Base-by-base conservation (phyloP, 2,888 invertebrate species). In the Cryptocheilus praepositus region DNA sequence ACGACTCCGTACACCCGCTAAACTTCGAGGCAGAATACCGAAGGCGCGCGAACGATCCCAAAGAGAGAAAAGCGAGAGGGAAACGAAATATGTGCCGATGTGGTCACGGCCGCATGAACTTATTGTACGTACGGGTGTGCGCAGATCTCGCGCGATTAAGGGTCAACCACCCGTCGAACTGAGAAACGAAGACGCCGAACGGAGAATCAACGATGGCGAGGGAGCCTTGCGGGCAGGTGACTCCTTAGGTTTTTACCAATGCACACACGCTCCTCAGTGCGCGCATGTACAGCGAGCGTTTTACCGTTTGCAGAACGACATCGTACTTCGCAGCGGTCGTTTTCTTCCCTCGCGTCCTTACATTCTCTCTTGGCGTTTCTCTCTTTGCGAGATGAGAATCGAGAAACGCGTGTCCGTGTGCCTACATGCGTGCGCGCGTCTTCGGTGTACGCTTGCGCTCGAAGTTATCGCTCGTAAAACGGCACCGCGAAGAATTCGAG, bases 121-220 rank as follows among this genome's bases (percentile, higher is more conserved):
- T 51, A 21, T 45, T 44, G 8, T 28, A 49, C 2, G 25, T 61
- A 18, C n/a, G 19, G 13, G 7, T 21, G 55, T 45, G 53, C 22
- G 43, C 59, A 49, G 71, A 74, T 76, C 18, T 18, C 58, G 57
- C 57, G 54, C 66, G 77, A 77, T 75, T 72, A 71, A 73, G 75
- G 77, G 77, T 79, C 75, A 76, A 66, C 74, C 73, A 76, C 74
- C 51, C 57, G 57, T 57, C 44, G 44, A 63, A 56, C 54, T 66
- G 16, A 57, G 59, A 62, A 61, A 64, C 60, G 51, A 44, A 43
- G 36, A 63, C 36, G 58, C 63, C 55, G 55, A 25, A 22, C 55
- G 61, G 57, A 54, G 13, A 59, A 67, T 46, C 64, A 55, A 13
- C 56, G 56, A 64, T 66, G 44, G 28, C 57, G 45, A 11, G 36